Base-by-base conservation (phyloP, 2,888 invertebrate genomes). In the Agrilus biguttatus region DNA sequence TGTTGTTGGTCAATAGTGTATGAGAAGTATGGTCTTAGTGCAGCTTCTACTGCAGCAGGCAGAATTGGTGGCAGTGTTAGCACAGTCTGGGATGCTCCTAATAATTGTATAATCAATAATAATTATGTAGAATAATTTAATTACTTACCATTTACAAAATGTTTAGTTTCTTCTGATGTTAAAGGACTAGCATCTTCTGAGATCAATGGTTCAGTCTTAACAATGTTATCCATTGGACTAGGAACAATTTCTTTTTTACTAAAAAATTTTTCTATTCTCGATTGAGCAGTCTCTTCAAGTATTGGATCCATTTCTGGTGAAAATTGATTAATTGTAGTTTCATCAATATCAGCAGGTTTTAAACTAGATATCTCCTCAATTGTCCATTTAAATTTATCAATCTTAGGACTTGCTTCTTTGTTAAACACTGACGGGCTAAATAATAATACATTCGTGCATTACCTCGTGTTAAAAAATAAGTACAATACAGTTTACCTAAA, bases 331-430 rank as follows among this genome's bases (percentile, higher is more conserved):
- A 72, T 66, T 40, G 76, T 75, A 40, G 69, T 62, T 52, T 73
- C 80, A 48, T 80, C 80, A 44, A 83, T 81, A 50, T 78, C 76
- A 2, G 75, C 78, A 17, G 83, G 83, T 39, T 75, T 71, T 44
- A 83, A 63, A n/a, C 65, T 67, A 42, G 80, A 80, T 8, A 78
- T 68, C 55, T 82, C 80, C 46, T 83, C 81, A 46, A 83, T 80
- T 39, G 76, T 78, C 83, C 83, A 83, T 44, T 70, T 66, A 54
- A 78, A 79, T 44, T 69, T 69, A 7, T 66, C 68, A 46, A 57
- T 55, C 47, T 63, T 61, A 1, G 68, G 61, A 39, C 59, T 66
- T 10, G 62, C 55, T 33, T 57, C 59, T 47, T 60, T 62, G 4
- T 54, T 52, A 50, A 67, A 67, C 43, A 65, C 62, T 28, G 60